Percentiles rank a stretch among this genome's conserved stretches.
These are phyloP conservation scores for Hypselothyrea guttata DNA, from an alignment of 2,888 invertebrate genomes.

Conservation along the genomic window DNA sequence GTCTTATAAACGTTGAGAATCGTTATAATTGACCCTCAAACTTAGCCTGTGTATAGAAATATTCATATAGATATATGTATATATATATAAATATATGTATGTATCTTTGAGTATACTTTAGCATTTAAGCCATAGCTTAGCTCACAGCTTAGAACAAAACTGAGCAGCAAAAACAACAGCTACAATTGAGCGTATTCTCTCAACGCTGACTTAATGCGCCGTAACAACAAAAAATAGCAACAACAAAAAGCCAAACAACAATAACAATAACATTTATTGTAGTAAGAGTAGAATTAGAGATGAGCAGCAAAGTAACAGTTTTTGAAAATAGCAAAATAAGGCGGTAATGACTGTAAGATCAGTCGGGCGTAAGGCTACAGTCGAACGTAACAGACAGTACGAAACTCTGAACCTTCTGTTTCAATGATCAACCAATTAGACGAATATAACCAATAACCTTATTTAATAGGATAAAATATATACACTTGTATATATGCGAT, in stretches of 20 bases:
- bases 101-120: neutral
- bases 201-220: constrained; percentile 43
- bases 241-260: constrained; percentile 11
- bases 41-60: constrained; percentile 21
- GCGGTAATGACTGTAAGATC: too few relatives aligned
- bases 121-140: constrained; percentile 32
- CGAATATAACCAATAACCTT: too few relatives aligned
- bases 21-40: constrained; percentile 72
- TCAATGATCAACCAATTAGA: too few relatives aligned
- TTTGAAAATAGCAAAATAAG: too few relatives aligned
- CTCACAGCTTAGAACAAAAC: constrained; percentile 39
- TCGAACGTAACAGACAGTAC: too few relatives aligned
- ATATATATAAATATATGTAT: constrained; percentile 12
- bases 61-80: constrained; percentile 15
- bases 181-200: constrained; percentile 13
- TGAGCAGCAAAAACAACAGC: constrained; percentile 21
- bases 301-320: constrained; percentile 25
- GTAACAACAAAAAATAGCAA: constrained; percentile 18
- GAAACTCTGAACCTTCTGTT: too few relatives aligned
- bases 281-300: constrained; percentile 26
- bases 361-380: too few relatives aligned
- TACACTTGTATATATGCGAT: too few relatives aligned
- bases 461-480: too few relatives aligned
- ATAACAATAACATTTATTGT: constrained; percentile 5
- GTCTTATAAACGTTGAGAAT: constrained; percentile 45